A percentile compares a stretch with the other conserved stretches of the same genome.
Evolutionary conservation across 2,797 vertebrate genomes (phyloP).

Genomic region (Premnoplex brunnescens): DNA sequence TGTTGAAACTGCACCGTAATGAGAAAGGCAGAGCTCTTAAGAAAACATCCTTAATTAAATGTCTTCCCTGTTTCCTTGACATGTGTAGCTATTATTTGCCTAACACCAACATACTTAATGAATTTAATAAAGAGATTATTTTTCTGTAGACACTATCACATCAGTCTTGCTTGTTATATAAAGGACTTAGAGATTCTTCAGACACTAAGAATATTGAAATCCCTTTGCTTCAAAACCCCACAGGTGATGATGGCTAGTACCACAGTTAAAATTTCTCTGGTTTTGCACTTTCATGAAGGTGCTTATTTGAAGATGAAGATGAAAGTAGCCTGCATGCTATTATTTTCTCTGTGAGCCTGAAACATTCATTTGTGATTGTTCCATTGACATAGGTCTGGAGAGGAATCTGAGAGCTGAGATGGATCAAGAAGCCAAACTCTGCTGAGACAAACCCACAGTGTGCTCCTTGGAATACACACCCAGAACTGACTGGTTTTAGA

Average conservation of each 20-base stretch:
- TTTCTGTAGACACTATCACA: not conserved
- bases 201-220: not conserved
- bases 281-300: not conserved
- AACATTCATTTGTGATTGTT: not conserved
- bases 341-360: not conserved
- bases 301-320: not conserved
- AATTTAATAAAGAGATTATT: not conserved
- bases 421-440: not conserved
- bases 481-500: not conserved
- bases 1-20: not conserved
- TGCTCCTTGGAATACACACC: not conserved
- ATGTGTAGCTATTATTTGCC: not conserved
- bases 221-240: not conserved
- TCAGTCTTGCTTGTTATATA: not conserved
- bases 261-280: not conserved
- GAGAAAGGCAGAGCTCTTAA: not conserved
- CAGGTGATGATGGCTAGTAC: not conserved
- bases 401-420: fast-evolving
- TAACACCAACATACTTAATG: not conserved
- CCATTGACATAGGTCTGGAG: not conserved
- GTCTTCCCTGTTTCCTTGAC: not conserved
- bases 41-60: not conserved
- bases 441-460: fast-evolving
- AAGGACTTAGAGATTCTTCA: not conserved
- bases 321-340: not conserved